Conservation (phyloP, 2,113 vertebrate genomes). For the Upupa epops region DNA sequence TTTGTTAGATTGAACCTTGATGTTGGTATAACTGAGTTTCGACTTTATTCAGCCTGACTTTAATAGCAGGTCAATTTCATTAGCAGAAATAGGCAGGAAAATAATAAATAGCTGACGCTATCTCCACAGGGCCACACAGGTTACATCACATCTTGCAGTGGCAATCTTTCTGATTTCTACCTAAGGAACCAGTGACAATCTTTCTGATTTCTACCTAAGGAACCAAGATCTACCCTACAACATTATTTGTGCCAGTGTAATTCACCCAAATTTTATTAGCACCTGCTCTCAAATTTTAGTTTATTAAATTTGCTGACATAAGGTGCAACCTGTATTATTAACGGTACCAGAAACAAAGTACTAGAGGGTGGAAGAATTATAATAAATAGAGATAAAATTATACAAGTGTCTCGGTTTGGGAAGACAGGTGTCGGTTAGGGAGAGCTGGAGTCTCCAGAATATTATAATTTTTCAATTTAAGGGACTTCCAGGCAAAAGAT, state of each 20-base stretch:
- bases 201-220: neutral
- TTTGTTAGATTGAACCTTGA: constrained; percentile 17
- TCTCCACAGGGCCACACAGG: neutral
- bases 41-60: neutral
- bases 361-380: neutral
- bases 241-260: neutral
- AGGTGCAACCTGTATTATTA: neutral
- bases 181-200: neutral
- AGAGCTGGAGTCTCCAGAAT: no score
- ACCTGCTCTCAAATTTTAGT: neutral
- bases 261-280: neutral
- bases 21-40: neutral
- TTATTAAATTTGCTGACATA: neutral
- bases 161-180: neutral
- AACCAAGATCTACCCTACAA: neutral
- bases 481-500: no score
- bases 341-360: neutral
- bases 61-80: constrained; percentile 26
- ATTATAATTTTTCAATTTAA: no score
- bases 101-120: neutral
- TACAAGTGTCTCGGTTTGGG: no score
- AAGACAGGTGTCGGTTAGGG: no score
- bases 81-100: neutral
- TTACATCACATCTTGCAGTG: neutral
- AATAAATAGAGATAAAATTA: neutral